Evolutionary conservation across 2,113 vertebrate genomes (phyloP), one percentile per base, ranked within the genome.

Genomic region (Dascyllus trimaculatus): DNA sequence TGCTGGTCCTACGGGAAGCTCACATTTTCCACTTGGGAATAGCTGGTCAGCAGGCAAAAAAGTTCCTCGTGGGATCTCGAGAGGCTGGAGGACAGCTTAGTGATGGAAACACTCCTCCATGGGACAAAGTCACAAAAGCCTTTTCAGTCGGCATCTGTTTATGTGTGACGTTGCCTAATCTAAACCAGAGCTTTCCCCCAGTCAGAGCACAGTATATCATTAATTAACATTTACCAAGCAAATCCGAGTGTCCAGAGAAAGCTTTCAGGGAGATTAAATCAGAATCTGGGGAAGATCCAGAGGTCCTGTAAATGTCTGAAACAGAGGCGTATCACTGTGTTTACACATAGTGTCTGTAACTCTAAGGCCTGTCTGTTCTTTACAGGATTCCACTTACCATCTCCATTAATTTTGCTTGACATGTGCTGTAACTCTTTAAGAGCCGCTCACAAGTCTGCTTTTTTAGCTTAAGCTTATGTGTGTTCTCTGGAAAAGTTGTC

Each of bases 21-120:
- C 76, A 91, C 83, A 90, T 91, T 93, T 93, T 92, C 91, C 93
- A 91, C 80, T 89, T 52, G 88, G 89, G 86, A 90, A 82, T 85
- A 81, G 67, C 65, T 84, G 80, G 73, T 85, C 86, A 89, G 81
- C 69, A 52, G 71, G 59, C 71, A 57, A 49, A 52, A 64, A 62
- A 62, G 70, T 71, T 75, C 74, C 58, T 70, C 60, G 14, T n/a
- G 65, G 60, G 66, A 78, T 75, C 13, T 59, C n/a, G n/a, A 29
- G 40, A 68, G 29, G 52, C 77, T 63, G 65, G 43, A 71, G 75
- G 71, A 78, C 67, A 71, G 63, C 45, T 81, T 56, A 79, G 64
- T 61, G 81, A 85, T 61, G 26, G 51, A 72, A 69, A 74, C 54
- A 21, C 49, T 63, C 68, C 69, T 71, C 29, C 53, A 67, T 43